These are phyloP conservation scores for Callocephalon fimbriatum DNA, from an alignment of 2,113 vertebrate genomes.

Conservation along the genomic window DNA sequence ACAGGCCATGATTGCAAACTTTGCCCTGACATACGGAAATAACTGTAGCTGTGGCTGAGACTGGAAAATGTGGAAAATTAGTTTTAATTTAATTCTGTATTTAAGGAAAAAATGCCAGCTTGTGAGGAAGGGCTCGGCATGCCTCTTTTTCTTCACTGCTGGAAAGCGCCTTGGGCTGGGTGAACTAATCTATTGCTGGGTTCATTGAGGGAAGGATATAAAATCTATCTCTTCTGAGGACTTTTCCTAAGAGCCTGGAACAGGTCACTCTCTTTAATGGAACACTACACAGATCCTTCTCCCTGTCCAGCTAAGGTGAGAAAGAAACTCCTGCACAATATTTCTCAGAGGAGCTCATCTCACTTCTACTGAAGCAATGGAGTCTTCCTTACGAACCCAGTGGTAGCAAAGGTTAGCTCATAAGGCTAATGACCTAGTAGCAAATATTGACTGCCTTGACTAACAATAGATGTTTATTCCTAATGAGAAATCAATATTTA, in stretches of 20 bases:
- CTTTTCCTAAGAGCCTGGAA: not conserved
- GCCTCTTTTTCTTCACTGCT: not conserved
- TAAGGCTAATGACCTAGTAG: not conserved
- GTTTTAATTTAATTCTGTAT: not conserved
- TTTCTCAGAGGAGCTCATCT: not conserved
- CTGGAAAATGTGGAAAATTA: not conserved
- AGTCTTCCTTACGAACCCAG: not conserved
- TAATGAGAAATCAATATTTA: conserved; percentile 17
- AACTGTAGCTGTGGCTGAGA: not conserved
- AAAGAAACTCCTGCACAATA: not conserved
- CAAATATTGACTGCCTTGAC: not conserved
- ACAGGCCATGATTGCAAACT: not conserved
- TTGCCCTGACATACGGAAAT: not conserved
- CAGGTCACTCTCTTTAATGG: not conserved
- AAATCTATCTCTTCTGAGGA: not conserved
- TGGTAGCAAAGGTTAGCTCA: not conserved
- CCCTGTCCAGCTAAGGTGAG: not conserved
- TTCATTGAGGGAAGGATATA: not conserved
- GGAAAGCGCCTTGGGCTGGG: not conserved
- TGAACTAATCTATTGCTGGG: not conserved
- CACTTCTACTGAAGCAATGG: not conserved
- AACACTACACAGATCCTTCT: not conserved
- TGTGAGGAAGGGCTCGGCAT: not conserved
- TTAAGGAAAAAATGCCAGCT: not conserved
- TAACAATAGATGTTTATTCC: not conserved